Evolutionary conservation across 2,888 invertebrate genomes (phyloP), one percentile per base, ranked within the genome.

Genomic region (Sepioteuthis lessoniana): DNA sequence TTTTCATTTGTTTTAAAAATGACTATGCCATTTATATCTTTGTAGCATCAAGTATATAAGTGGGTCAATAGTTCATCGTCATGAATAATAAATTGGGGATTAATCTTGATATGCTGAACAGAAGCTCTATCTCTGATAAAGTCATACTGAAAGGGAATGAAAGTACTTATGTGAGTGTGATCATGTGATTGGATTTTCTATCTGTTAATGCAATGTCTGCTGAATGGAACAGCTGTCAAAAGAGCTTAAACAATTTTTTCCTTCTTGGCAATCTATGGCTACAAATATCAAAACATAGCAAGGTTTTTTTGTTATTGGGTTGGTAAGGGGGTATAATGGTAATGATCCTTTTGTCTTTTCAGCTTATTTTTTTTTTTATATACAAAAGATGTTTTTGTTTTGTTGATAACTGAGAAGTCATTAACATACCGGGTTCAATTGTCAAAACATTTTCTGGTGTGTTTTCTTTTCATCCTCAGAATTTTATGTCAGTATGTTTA

Each of bases 191-290:
- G 76, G 76, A 76, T 76, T 35, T 35, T 76, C 76, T 76, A n/a
- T 76, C 19, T 76, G 0, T 10, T n/a, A n/a, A n/a, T 76, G 7
- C 10, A 76, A n/a, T 76, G 16, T 76, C n/a, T 76, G 35, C 2
- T 76, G 35, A 76, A 76, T 76, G 76, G 76, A 76, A 76, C 76
- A 76, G 76, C 76, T 76, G 76, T 76, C 76, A 76, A 76, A 76
- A n/a, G n/a, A 76, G 76, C 76, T 76, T n/a, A n/a, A 76, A 25
- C 25, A 13, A 55, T 55, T 55, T 55, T 76, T 76, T 35, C 8
- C 13, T 76, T 16, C 8, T 76, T n/a, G 3, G n/a, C 19, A 31
- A 35, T n/a, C 76, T n/a, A 50, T 50, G 55, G 21, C 55, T 28
- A 25, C 55, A 21, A 35, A 76, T 76, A 76, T 19, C 35, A 76